phyloP scores from a whole-genome alignment of 1,140 invertebrate species.

The Battus philenor region DNA sequence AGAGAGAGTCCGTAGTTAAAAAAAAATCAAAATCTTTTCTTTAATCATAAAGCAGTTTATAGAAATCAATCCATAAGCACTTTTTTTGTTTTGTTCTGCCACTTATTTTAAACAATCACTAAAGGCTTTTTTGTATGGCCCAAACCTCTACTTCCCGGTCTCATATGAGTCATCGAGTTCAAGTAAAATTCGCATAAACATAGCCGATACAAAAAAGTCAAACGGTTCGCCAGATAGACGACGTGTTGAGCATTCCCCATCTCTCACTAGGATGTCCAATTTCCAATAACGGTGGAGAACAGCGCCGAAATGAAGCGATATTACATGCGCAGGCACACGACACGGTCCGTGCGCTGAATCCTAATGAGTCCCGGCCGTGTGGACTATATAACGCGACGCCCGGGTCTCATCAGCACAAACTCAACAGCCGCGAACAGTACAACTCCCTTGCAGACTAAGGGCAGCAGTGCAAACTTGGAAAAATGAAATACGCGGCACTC shows the following conservation, averaged over 20 bases:
- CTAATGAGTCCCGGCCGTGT: slow-evolving; percentile 48
- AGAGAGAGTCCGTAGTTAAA: too few species aligned
- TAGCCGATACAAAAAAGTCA: slow-evolving; percentile 31
- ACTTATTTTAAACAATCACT: too few species aligned
- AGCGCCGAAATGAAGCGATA: slow-evolving; percentile 49
- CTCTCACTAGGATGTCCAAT: slow-evolving; percentile 49
- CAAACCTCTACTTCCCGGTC: too few species aligned
- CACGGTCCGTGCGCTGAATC: slow-evolving; percentile 43
- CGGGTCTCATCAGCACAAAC: slow-evolving; percentile 36
- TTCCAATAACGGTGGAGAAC: slow-evolving; percentile 55
- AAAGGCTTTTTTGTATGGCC: too few species aligned
- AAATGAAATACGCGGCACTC: slow-evolving; percentile 35
- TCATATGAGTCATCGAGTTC: slow-evolving; percentile 21
- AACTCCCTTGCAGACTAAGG: slow-evolving; percentile 41
- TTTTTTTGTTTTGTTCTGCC: too few species aligned
- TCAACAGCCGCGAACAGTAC: slow-evolving; percentile 35
- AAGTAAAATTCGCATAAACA: slow-evolving; percentile 20
- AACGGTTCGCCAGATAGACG: slow-evolving; percentile 32
- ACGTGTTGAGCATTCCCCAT: slow-evolving; percentile 39
- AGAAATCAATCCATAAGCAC: too few species aligned
- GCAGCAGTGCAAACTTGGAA: slow-evolving; percentile 23
- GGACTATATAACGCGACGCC: slow-evolving; percentile 54
- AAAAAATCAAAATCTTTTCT: too few species aligned
- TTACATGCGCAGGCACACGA: slow-evolving; percentile 36
- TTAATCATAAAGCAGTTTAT: too few species aligned